Evolutionary conservation across 2,888 invertebrate genomes (phyloP).

Genomic region (Labia minor): DNA sequence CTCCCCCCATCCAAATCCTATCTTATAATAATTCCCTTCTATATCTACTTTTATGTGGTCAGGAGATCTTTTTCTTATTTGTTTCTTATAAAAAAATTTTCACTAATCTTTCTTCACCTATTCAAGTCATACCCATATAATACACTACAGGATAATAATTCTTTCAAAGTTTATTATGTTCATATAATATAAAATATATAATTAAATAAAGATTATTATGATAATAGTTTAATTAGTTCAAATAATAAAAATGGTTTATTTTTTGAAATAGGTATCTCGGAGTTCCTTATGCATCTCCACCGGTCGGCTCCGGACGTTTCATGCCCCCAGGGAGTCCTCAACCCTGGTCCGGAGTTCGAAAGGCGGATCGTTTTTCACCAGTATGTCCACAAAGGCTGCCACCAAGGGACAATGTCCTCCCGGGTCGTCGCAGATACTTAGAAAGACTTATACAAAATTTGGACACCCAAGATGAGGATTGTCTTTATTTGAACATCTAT

Average conservation of each 20-base stretch:
- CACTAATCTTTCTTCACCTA: too few species aligned
- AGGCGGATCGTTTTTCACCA: conserved; percentile 59
- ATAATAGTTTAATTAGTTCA: too few species aligned
- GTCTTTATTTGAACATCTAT: conserved; percentile 84
- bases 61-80: too few species aligned
- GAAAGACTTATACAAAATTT: conserved; percentile 57
- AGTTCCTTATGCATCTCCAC: conserved; percentile 72
- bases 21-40: too few species aligned
- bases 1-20: too few species aligned
- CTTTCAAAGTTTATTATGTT: too few species aligned
- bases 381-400: conserved; percentile 81
- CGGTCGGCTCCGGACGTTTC: conserved; percentile 61
- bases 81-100: too few species aligned
- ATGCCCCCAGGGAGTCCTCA: conserved; percentile 78
- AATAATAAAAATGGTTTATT: neutral
- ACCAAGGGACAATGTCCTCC: conserved; percentile 55
- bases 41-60: too few species aligned
- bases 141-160: too few species aligned
- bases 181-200: too few species aligned
- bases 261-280: conserved; percentile 38
- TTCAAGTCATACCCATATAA: too few species aligned
- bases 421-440: conserved; percentile 57
- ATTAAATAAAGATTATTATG: too few species aligned
- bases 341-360: conserved; percentile 62
- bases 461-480: conserved; percentile 57